Conservation (phyloP, 2,113 vertebrate genomes). For the Crotalus tigris region DNA sequence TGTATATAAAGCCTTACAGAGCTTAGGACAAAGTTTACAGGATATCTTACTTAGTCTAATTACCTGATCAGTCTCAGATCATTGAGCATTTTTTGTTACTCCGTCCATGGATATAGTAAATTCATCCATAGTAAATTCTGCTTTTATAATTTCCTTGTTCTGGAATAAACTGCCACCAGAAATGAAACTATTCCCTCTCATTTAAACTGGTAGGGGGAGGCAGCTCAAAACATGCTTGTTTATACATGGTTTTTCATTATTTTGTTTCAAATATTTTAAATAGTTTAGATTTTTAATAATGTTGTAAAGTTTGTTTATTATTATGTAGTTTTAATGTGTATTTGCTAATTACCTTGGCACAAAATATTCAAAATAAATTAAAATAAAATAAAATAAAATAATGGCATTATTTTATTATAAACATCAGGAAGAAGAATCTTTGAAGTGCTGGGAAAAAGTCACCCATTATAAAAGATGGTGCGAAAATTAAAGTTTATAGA, state of each 20-base stretch:
- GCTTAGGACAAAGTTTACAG: not conserved
- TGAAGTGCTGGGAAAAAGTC: not conserved
- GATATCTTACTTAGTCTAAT: not conserved
- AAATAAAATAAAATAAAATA: not conserved
- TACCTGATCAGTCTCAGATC: not conserved
- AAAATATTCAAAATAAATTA: not conserved
- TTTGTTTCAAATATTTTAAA: not conserved
- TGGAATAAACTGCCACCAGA: not conserved
- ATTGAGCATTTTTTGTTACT: not conserved
- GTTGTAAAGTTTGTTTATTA: not conserved
- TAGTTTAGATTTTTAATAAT: not conserved
- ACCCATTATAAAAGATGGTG: not conserved
- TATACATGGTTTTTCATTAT: not conserved
- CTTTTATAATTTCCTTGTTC: not conserved
- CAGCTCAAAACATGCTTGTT: not conserved
- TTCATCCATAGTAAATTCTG: not conserved
- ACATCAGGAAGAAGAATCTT: not conserved
- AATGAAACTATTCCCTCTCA: not conserved
- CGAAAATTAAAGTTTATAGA: not conserved
- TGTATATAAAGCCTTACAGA: not conserved
- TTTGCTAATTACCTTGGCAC: not conserved
- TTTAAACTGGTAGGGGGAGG: not conserved
- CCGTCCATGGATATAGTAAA: not conserved
- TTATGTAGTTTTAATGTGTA: not conserved
- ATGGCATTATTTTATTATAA: not conserved